These are phyloP conservation scores for Lasioglossum zephyrum DNA, from an alignment of 2,888 invertebrate genomes.

Conservation along the genomic window DNA sequence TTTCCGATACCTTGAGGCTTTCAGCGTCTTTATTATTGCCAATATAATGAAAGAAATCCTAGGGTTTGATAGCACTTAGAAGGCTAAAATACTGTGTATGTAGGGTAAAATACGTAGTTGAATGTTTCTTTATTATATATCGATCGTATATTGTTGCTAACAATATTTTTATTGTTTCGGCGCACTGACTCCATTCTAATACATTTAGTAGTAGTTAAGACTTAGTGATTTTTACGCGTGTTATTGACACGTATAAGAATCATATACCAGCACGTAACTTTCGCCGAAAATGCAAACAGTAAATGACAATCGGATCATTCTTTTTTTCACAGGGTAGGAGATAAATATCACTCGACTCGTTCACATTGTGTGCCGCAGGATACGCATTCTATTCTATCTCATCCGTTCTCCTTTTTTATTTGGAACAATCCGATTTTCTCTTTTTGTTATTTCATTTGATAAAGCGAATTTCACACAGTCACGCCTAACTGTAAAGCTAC, in stretches of 20 bases:
- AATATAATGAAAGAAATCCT: not conserved
- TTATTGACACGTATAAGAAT: not conserved
- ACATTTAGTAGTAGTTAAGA: too few relatives aligned
- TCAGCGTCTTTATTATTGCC: not conserved
- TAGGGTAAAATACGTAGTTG: not conserved
- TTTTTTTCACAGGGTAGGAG: conserved; percentile 3
- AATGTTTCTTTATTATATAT: too few relatives aligned
- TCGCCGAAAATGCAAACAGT: not conserved
- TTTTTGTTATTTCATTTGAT: not conserved
- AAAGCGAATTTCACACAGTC: not conserved
- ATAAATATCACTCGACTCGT: conserved; percentile 18
- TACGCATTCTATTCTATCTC: conserved; percentile 13
- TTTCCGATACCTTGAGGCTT: not conserved
- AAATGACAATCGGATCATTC: not conserved
- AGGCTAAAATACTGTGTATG: not conserved
- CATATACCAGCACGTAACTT: not conserved
- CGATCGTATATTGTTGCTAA: too few relatives aligned
- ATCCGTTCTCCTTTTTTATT: conserved; percentile 11
- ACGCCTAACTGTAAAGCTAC: not conserved
- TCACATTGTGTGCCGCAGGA: conserved; percentile 19
- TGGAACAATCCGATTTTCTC: not conserved
- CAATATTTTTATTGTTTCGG: too few relatives aligned
- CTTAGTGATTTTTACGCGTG: not conserved
- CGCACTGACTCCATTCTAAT: too few relatives aligned
- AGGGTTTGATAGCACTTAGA: not conserved